Base-by-base conservation (phyloP, 2,113 vertebrate genomes). In the Loxodonta africana region DNA sequence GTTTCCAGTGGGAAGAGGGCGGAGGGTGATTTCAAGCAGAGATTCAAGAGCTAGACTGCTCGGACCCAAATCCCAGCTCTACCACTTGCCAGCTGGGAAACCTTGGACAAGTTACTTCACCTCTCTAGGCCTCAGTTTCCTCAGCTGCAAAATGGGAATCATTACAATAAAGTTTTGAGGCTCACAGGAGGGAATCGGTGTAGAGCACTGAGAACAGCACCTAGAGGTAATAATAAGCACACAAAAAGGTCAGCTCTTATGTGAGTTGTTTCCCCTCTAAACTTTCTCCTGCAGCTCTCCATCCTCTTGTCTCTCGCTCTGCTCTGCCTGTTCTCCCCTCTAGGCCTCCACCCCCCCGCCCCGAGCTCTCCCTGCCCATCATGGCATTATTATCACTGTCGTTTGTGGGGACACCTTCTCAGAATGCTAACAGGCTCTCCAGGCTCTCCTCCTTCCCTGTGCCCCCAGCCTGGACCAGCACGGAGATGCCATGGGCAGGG, bases 381-480 rank as follows among this genome's bases (percentile, higher is more conserved):
- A 21, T 26, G 23, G 5, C 0, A 37, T 41, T 20, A 37, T 21
- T 4, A 8, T 30, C 76, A 5, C 53, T 28, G 17, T 63, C 46
- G 11, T 69, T 11, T 3, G 18, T 71, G 9, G 10, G 33, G 8
- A 90, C 0, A 3, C 97, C 97, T 97, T 57, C 97, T 96, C 90
- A 88, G 94, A 98, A 97, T 97, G 97, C 93, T 96, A 97, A 97
- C 41, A 89, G 90, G 88, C n/a, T 82, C 81, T 86, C 90, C 96
- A 94, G 94, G 96, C 17, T 18, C 3, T 20, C n/a, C 41, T 48
- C 37, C 20, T 28, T 20, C 21, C 28, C n/a, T 7, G 6, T 44
- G 7, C 17, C 81, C 30, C 62, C 76, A 71, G 60, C 60, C 88
- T 26, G 77, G 69, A 3, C 26, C 6, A 5, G 81, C 80, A n/a